These are phyloP conservation scores for Peromyscus aztecus DNA, from an alignment of 2,797 vertebrate genomes.

Conservation along the genomic window DNA sequence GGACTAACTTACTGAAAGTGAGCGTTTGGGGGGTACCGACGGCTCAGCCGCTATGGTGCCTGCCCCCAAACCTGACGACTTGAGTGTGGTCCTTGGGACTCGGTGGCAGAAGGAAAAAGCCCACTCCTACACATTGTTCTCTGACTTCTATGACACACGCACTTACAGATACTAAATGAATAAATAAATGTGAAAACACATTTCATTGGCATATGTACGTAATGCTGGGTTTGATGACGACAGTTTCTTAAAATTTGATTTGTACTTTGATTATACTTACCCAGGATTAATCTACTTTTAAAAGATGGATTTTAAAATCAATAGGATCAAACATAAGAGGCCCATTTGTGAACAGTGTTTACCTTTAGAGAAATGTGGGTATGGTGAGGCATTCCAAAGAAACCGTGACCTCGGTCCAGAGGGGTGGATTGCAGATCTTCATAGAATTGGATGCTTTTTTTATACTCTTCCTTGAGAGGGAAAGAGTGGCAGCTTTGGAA, in stretches of 20 bases:
- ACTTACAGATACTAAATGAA: neutral
- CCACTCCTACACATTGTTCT: neutral
- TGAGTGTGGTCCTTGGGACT: neutral
- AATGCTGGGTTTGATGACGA: neutral
- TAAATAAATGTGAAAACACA: neutral
- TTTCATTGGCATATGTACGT: neutral
- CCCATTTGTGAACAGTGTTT: conserved; percentile 33
- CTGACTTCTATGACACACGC: neutral
- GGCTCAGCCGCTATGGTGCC: neutral
- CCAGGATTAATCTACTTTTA: conserved; percentile 43
- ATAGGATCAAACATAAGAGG: conserved; percentile 51
- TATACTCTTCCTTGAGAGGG: conserved; percentile 34
- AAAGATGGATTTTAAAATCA: conserved; percentile 60
- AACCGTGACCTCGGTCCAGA: conserved; percentile 27
- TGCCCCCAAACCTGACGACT: too few relatives aligned
- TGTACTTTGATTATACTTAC: neutral
- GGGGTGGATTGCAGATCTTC: conserved; percentile 50
- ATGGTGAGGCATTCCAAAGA: conserved; percentile 45
- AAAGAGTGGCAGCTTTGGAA: conserved; percentile 15
- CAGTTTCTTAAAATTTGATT: neutral
- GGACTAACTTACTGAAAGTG: neutral
- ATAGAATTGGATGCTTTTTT: conserved; percentile 30
- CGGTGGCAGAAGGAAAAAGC: neutral
- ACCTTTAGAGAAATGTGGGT: conserved; percentile 34
- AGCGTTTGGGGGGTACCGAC: neutral